Conservation (phyloP, 2,888 invertebrate genomes). For the Auanema sp. region DNA sequence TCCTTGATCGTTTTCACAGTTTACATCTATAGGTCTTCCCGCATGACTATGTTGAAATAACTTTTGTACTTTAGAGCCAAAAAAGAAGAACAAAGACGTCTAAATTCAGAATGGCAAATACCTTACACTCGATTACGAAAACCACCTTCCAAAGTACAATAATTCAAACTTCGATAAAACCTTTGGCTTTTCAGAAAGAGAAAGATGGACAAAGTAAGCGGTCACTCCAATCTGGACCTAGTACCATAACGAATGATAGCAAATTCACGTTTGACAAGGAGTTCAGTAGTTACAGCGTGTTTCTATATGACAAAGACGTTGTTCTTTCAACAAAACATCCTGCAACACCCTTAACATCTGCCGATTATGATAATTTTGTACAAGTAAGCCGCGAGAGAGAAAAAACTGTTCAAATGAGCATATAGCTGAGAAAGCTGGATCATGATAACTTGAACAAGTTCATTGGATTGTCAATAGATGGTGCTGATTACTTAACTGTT, state of each 20-base stretch:
- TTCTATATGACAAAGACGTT: constrained; percentile 32
- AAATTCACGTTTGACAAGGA: constrained; percentile 33
- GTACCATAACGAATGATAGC: constrained; percentile 32
- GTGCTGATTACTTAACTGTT: constrained; percentile 42
- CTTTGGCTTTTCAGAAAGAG: constrained; percentile 17
- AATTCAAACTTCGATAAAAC: neutral
- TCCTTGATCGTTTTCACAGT: constrained; percentile 11
- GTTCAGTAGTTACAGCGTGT: constrained; percentile 28
- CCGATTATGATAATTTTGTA: constrained; percentile 36
- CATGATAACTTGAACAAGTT: constrained; percentile 61
- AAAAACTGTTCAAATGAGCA: neutral
- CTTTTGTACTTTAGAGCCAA: constrained; percentile 20
- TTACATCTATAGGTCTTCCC: constrained; percentile 9
- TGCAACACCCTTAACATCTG: constrained; percentile 20
- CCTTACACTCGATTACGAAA: constrained; percentile 18
- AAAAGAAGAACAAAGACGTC: constrained; percentile 32
- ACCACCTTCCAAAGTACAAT: constrained; percentile 22
- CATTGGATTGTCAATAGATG: constrained; percentile 56
- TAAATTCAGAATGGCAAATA: constrained; percentile 46
- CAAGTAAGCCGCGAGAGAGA: constrained; percentile 5
- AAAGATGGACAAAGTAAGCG: constrained; percentile 27
- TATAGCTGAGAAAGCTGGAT: constrained; percentile 52
- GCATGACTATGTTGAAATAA: constrained; percentile 12
- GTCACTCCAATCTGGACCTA: constrained; percentile 40
- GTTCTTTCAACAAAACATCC: constrained; percentile 40